Evolutionary conservation across 2,113 vertebrate genomes (phyloP), one percentile per base, ranked within the genome.

Genomic region (Martes martes): DNA sequence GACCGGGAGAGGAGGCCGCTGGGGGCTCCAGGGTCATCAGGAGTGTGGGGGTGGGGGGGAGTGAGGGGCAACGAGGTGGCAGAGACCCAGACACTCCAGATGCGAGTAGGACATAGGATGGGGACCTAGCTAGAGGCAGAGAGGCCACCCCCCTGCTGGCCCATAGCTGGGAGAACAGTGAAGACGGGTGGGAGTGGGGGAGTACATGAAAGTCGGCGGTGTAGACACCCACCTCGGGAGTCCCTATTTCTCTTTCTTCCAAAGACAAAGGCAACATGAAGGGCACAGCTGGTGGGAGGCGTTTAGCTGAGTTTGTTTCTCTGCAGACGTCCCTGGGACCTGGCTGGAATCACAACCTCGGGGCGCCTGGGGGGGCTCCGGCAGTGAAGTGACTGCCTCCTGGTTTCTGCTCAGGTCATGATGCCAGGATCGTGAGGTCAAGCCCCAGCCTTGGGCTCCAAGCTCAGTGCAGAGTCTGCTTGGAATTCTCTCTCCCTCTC

Each of bases 181-280:
- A 84, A 85, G 83, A 79, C 2, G 57, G 19, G 11, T 26, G 39
- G 13, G 55, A 55, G 45, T 1, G 45, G 65, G 69, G 85, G 67
- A 67, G 0, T 1, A 78, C 80, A 1, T 10, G 23, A 13, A 52
- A 11, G 52, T 24, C 6, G 74, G 94, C 7, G 11, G 61, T 16
- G 33, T 19, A 18, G 52, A 86, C 95, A 94, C 16, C 63, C 82
- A 95, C 65, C 63, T 36, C 61, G 55, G 93, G 82, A 94, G 97
- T 73, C 89, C 96, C 94, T 78, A 82, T 65, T 80, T 90, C 92
- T 92, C 95, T 97, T 95, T 94, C 89, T 86, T 97, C 96, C 84
- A 74, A 74, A 96, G 97, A 45, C 92, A 93, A 93, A 86, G 91
- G 95, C 85, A 7, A 59, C 96, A 97, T 83, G 61, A 91, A 91